phyloP scores from a whole-genome alignment of 2,888 invertebrate genomes.

The Amorpha juglandis region DNA sequence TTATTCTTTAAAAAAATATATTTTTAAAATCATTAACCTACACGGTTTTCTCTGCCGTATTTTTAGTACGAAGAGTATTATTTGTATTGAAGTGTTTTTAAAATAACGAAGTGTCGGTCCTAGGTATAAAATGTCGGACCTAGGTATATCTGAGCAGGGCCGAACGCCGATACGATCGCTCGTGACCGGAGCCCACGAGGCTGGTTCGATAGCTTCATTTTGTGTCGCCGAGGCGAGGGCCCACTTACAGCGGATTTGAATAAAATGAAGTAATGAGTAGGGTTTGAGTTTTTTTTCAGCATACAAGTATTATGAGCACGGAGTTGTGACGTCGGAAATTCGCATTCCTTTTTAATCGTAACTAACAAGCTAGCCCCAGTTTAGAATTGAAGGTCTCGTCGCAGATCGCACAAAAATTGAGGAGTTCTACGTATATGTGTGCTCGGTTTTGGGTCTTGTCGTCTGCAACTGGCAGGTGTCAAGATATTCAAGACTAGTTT shows the following conservation, averaged over 20 bases:
- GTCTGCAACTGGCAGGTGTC: too few species aligned
- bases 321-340: background rate
- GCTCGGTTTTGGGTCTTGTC: too few species aligned
- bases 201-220: slow-evolving; percentile 31
- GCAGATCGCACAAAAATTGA: too few species aligned
- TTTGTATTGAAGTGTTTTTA: background rate
- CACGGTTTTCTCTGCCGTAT: background rate
- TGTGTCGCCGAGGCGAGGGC: background rate
- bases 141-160: slow-evolving; percentile 44
- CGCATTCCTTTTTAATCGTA: too few species aligned
- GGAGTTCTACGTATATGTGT: too few species aligned
- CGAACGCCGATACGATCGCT: slow-evolving; percentile 65
- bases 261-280: background rate
- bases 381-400: too few species aligned
- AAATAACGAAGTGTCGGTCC: slow-evolving; percentile 22
- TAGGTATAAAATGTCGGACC: slow-evolving; percentile 22
- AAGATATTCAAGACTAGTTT: too few species aligned
- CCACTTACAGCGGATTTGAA: slow-evolving; percentile 8
- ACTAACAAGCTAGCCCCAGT: too few species aligned
- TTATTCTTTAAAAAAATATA: too few species aligned
- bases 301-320: background rate
- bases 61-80: background rate
- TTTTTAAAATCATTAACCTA: too few species aligned
- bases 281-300: background rate
- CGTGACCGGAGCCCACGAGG: slow-evolving; percentile 70